Evolutionary conservation across 2,113 vertebrate species (phyloP).

Genomic region (Engraulis encrasicolus): DNA sequence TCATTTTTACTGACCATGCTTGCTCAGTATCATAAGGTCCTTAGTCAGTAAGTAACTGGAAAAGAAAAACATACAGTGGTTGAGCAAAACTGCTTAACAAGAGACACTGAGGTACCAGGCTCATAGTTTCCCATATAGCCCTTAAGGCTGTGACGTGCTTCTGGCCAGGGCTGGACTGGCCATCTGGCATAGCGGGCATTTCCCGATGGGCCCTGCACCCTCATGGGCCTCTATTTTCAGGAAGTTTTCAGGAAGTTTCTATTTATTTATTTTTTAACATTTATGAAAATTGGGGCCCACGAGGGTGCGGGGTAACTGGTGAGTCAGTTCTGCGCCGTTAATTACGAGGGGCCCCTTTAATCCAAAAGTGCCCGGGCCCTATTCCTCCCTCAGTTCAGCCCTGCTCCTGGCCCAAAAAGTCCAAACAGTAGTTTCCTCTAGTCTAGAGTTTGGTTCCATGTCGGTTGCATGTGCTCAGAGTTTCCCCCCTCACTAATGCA

Average conservation of each 20-base stretch:
- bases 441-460: constrained; percentile 15
- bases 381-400: too few species aligned
- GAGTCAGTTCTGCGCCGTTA: too few species aligned
- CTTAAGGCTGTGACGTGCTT: not conserved
- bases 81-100: not conserved
- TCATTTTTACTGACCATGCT: not conserved
- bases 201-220: too few species aligned
- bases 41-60: not conserved
- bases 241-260: too few species aligned
- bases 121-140: not conserved
- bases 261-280: too few species aligned
- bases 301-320: too few species aligned
- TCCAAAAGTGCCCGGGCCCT: too few species aligned
- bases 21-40: not conserved
- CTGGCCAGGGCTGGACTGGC: too few species aligned
- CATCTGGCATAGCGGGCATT: too few species aligned
- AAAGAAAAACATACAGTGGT: not conserved
- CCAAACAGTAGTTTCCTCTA: not conserved
- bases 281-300: too few species aligned
- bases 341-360: too few species aligned
- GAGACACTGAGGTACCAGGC: not conserved
- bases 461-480: not conserved
- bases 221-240: too few species aligned
- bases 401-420: not conserved
- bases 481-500: constrained; percentile 12